Conservation (phyloP, 2,113 vertebrate genomes). For the Semnornis frantzii region DNA sequence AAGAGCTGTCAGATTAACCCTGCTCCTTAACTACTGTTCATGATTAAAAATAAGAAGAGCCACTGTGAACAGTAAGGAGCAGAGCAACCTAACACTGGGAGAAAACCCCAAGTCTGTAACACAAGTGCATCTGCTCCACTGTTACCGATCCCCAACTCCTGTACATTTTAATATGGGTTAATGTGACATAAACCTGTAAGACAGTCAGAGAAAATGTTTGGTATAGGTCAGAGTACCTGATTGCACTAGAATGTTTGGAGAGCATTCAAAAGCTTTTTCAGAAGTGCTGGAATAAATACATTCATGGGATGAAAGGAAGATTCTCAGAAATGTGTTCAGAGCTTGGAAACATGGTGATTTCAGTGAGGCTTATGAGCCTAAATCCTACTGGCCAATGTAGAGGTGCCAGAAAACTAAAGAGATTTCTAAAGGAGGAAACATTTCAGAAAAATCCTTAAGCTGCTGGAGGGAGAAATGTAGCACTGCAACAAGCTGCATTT, state of each 20-base stretch:
- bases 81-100: background rate
- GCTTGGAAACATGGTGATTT: background rate
- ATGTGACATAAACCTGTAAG: background rate
- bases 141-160: background rate
- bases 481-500: background rate
- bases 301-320: background rate
- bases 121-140: background rate
- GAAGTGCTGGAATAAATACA: background rate
- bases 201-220: background rate
- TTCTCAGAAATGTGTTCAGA: background rate
- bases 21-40: background rate
- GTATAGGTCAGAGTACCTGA: no score
- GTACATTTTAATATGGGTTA: background rate
- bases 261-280: background rate
- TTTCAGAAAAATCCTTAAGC: background rate
- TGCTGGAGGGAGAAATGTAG: background rate
- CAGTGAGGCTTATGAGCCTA: background rate
- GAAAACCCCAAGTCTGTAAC: background rate
- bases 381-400: background rate
- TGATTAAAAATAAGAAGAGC: background rate
- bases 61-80: background rate
- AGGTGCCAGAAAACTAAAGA: background rate
- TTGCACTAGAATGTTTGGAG: background rate
- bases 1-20: background rate
- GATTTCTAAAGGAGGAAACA: background rate